Evolutionary conservation across 2,888 invertebrate genomes (phyloP), one percentile per base, ranked within the genome.

Genomic region (Tenthredo mesomela): DNA sequence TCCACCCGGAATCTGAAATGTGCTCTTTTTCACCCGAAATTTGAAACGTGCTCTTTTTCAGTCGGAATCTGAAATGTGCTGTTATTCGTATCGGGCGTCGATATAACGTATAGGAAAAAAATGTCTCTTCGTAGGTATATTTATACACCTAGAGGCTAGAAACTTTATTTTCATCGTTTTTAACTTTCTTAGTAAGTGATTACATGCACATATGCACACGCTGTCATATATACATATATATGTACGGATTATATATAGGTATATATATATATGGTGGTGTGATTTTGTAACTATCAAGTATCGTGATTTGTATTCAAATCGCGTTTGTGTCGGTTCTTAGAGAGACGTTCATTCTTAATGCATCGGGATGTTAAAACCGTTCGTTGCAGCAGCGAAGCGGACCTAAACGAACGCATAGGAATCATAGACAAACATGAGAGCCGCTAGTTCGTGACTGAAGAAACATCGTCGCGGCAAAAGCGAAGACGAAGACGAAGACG

Each of bases 241-340:
- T 29, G 29, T 29, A n/a, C n/a, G n/a, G n/a, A n/a, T n/a, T n/a
- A n/a, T n/a, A n/a, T 9, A 10, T n/a, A 10, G 0, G 6, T 9
- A 37, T 71, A 40, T 61, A 37, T 9, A 37, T 71, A 40, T 65
- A 40, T 6, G 37, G 7, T 37, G 9, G 40, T 71, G 71, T 33
- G 40, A 73, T 73, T 43, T 43, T 43, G 71, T 73, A 43, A 43
- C 71, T 21, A 9, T 43, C 21, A 21, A 73, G 71, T 12, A 73
- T 73, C 40, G 71, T 73, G 12, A 73, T 73, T 73, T 73, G 71
- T 73, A 73, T 73, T 73, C 71, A 73, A 73, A 73, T 73, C 10
- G 40, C 71, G 71, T 12, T 1, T n/a, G 40, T 10, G 43, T 73
- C 71, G 71, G 18, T 61, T 61, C 21, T 25, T 15, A 67, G 33